These are phyloP conservation scores for Nomada goodeniana DNA, from an alignment of 2,888 invertebrate species.

Conservation along the genomic window DNA sequence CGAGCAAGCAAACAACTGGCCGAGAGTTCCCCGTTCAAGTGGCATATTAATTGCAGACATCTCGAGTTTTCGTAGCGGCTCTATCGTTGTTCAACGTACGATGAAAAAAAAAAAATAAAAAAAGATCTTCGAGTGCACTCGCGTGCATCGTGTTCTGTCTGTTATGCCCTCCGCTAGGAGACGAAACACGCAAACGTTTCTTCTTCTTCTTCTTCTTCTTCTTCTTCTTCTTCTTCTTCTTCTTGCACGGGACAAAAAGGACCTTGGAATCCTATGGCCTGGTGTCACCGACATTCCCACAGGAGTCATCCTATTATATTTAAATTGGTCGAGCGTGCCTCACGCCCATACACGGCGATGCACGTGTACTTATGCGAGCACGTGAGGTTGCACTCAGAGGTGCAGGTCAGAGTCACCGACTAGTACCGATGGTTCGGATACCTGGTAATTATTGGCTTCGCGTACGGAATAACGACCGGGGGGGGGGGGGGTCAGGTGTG, in stretches of 20 bases:
- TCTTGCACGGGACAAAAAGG: conserved; percentile 63
- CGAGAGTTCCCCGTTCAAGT: conserved; percentile 42
- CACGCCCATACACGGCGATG: conserved; percentile 31
- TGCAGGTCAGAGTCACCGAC: not conserved
- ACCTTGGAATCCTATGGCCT: conserved; percentile 69
- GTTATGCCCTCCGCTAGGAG: conserved; percentile 45
- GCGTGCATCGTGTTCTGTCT: conserved; percentile 21
- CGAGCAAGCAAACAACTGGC: conserved; percentile 51
- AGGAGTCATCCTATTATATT: conserved; percentile 78
- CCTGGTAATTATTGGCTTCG: no score
- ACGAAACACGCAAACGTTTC: conserved; percentile 4
- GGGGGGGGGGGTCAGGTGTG: no score
- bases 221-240: conserved; percentile 8
- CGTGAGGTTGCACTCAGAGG: conserved; percentile 17
- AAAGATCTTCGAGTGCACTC: conserved; percentile 55
- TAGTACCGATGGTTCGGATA: no score
- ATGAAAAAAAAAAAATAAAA: conserved; percentile 15
- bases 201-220: not conserved
- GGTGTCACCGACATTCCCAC: conserved; percentile 72
- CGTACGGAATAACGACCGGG: no score
- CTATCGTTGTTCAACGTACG: conserved; percentile 6
- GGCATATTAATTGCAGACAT: conserved; percentile 68
- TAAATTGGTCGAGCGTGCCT: conserved; percentile 70
- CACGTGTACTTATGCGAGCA: conserved; percentile 12
- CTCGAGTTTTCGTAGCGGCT: conserved; percentile 29